A percentile compares a stretch with the other conserved stretches of the same genome.
phyloP scores from a whole-genome alignment of 2,113 vertebrate genomes.

The Mesocricetus auratus region DNA sequence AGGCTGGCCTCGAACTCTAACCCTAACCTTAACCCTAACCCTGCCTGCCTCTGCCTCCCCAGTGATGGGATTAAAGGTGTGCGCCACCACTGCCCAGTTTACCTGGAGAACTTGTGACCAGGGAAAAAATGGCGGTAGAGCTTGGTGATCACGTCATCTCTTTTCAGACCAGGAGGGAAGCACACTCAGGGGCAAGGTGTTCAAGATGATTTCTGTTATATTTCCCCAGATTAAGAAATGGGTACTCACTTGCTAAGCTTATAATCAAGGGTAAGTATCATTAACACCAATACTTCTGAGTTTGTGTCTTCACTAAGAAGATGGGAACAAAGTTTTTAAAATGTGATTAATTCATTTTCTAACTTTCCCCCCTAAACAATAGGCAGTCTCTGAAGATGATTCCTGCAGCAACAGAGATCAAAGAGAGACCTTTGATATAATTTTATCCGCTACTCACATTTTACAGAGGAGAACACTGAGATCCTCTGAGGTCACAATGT shows the following conservation, averaged over 20 bases:
- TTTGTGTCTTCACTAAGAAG: not conserved
- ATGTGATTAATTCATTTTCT: slow-evolving; percentile 9
- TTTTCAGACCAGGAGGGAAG: slow-evolving; percentile 17
- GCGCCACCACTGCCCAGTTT: not conserved
- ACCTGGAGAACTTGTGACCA: not conserved
- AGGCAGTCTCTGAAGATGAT: not conserved
- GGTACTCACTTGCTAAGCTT: slow-evolving; percentile 8
- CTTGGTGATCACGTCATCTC: not conserved
- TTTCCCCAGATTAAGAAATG: slow-evolving; percentile 27
- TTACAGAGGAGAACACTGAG: not conserved
- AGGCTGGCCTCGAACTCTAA: too few relatives aligned
- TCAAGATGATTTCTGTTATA: not conserved
- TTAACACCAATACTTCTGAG: not conserved
- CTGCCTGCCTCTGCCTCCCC: not conserved
- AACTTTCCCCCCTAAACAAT: not conserved
- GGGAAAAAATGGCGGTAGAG: not conserved
- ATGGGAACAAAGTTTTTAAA: slow-evolving; percentile 25
- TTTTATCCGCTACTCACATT: not conserved
- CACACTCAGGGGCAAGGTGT: not conserved
- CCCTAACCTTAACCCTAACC: too few relatives aligned
- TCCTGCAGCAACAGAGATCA: not conserved
- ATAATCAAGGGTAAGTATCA: slow-evolving; percentile 8
- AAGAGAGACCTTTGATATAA: not conserved
- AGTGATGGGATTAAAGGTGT: not conserved
- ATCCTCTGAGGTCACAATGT: not conserved